Evolutionary conservation across 2,113 vertebrate species (phyloP), one percentile per base, ranked within the genome.

Genomic region (Microcebus jonahi): DNA sequence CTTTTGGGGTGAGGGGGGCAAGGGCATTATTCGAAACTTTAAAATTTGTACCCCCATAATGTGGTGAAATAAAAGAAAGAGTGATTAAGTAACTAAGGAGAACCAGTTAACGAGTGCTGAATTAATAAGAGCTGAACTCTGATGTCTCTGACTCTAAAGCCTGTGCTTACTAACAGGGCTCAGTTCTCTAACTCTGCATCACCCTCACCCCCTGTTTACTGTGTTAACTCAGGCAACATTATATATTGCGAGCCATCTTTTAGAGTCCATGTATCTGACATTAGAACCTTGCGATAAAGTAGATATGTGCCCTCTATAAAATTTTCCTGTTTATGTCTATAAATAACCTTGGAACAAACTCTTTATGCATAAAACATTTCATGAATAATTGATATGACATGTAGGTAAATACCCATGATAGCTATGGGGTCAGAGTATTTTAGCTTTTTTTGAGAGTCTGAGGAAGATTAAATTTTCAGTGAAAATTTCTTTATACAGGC

Each of bases 361-460:
- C 86, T 86, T 85, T 65, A 96, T 90, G 84, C 65, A 97, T 92
- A 97, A 96, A 94, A 94, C 90, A 95, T 95, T 89, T 97, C 81
- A 97, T 93, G 84, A 98, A 95, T 97, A 96, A 96, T 92, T 97
- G 81, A 95, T 81, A 67, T 18, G 27, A 29, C 81, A 71, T 50
- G 23, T 76, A 84, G 48, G 15, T 83, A 93, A 89, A 93, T 91
- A 83, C 79, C 91, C 23, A 12, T 71, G 59, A n/a, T 93, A 36
- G 79, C 29, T 81, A 21, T 61, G 17, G 73, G 91, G 86, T 95
- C 29, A 92, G 75, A 79, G 65, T 68, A 48, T 91, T 96, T 94
- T 65, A 59, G 68, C 71, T 94, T 76, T 80, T 87, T 96, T 90
- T 91, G 29, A 90, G 90, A 70, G 90, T 79, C 27, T 90, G 31